Evolutionary conservation across 2,797 vertebrate species (phyloP).

Genomic region (Todus mexicanus): DNA sequence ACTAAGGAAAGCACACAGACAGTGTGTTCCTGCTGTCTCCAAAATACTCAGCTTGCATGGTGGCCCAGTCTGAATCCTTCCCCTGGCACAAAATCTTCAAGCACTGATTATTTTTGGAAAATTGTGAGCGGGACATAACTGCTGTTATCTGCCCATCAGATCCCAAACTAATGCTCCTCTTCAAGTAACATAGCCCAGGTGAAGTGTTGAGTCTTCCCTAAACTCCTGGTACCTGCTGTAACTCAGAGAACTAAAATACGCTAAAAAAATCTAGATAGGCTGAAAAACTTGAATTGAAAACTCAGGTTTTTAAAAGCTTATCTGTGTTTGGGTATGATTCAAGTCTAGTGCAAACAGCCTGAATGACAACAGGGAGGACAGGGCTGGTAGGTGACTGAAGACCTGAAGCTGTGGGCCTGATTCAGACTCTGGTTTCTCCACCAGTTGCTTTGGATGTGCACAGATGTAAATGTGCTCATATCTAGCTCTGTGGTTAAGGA

Average conservation of each 20-base stretch:
- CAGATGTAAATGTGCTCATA: background rate
- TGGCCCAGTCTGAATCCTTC: background rate
- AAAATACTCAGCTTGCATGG: background rate
- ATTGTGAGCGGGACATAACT: background rate
- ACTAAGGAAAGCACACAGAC: accelerated
- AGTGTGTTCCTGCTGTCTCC: background rate
- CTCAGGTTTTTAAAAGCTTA: background rate
- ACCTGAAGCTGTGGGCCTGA: background rate
- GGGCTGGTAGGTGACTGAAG: background rate
- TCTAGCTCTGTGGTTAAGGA: background rate
- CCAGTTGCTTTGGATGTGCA: background rate
- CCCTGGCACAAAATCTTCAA: background rate
- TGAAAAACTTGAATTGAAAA: background rate
- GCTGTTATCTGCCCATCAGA: background rate
- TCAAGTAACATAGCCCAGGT: accelerated
- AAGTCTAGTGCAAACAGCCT: background rate
- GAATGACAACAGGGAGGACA: background rate
- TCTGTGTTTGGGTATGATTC: background rate
- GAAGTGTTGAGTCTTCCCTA: background rate
- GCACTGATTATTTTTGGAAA: background rate
- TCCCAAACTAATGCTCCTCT: background rate
- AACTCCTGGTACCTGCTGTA: background rate
- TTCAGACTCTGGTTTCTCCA: background rate
- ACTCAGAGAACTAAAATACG: background rate
- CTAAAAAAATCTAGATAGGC: background rate